Evolutionary conservation across 1,140 invertebrate genomes (phyloP).

Genomic region (Drosophila sucinea): DNA sequence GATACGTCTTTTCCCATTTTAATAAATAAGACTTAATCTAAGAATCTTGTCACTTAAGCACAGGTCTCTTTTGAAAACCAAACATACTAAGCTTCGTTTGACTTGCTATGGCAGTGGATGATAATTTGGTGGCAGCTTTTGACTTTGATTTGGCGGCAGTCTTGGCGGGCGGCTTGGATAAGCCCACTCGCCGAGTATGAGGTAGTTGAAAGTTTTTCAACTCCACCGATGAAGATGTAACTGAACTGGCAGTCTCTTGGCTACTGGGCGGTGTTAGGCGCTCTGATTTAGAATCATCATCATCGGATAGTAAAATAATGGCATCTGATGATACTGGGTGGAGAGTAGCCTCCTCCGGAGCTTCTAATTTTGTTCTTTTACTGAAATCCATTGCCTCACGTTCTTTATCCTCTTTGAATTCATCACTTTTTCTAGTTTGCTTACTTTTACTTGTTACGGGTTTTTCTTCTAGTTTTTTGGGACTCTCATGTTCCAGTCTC

Average conservation of each 20-base stretch:
- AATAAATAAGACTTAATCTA: slow-evolving; percentile 49
- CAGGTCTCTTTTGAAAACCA: slow-evolving; percentile 72
- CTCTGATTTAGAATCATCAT: slow-evolving; percentile 45
- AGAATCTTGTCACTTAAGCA: slow-evolving; percentile 55
- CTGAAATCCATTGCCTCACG: neutral
- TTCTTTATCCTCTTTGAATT: neutral
- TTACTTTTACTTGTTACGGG: neutral
- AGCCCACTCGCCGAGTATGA: slow-evolving; percentile 44
- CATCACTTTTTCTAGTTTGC: slow-evolving; percentile 1
- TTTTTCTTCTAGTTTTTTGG: neutral
- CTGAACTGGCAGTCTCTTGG: slow-evolving; percentile 29
- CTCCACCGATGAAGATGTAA: neutral
- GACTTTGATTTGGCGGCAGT: slow-evolving; percentile 18
- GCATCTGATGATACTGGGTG: neutral
- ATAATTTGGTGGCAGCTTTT: slow-evolving; percentile 41
- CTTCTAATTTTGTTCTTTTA: neutral
- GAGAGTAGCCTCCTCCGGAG: neutral
- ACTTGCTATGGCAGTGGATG: slow-evolving; percentile 27
- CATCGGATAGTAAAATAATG: slow-evolving; percentile 50
- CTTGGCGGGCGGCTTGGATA: slow-evolving; percentile 56
- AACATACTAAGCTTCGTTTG: slow-evolving; percentile 79
- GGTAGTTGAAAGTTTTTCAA: slow-evolving; percentile 31
- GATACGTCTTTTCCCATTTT: slow-evolving; percentile 16
- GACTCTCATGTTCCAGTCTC: slow-evolving; percentile 17
- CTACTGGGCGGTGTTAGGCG: slow-evolving; percentile 31